Evolutionary conservation across 37 sponge, comb jelly and placozoan genomes (phyloP), one percentile per base, ranked within the genome.

Genomic region (Cladorhizidae sp.): DNA sequence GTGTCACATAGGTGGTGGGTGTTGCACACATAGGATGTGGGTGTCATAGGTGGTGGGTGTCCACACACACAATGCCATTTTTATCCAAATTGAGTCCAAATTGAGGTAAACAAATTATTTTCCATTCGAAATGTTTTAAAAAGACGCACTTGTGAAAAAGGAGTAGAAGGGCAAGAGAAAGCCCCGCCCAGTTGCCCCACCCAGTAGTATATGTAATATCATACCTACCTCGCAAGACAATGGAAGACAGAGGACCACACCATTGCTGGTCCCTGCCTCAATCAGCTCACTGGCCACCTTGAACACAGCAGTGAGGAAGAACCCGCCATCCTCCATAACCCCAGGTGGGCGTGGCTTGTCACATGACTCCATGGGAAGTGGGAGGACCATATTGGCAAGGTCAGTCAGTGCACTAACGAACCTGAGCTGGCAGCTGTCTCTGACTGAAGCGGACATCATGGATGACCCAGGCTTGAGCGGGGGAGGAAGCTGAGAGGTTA

Each of bases 381-480:
- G 37, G 62, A 76, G 77, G 33, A 40, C 40, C 40, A 41, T 38
- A 8, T 39, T 74, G 26, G 69, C 26, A 23, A 82, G 74, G 39
- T 82, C 74, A 0, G 83, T 29, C 25, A 82, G 52, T 20, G 40
- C 65, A 29, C 83, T 73, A 31, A 41, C 29, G n/a, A 82, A 64
- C 35, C 65, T 40, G 7, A 57, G 64, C 21, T 35, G 20, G 33
- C 52, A 74, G 28, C 20, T 18, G 23, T 72, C 54, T 8, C 40
- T 14, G 7, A 76, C 42, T n/a, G 62, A 37, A 5, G 28, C 38
- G 2, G 56, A 62, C 18, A 41, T 62, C 35, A 62, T 1, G 39
- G 62, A 55, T 37, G 20, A 28, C 7, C 12, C 1, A 36, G 49
- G 45, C 9, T 5, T 11, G 18, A 49, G 72, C 12, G 72, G 45